Evolutionary conservation across 1,140 invertebrate species (phyloP).

Genomic region (Bombus waltoni): DNA sequence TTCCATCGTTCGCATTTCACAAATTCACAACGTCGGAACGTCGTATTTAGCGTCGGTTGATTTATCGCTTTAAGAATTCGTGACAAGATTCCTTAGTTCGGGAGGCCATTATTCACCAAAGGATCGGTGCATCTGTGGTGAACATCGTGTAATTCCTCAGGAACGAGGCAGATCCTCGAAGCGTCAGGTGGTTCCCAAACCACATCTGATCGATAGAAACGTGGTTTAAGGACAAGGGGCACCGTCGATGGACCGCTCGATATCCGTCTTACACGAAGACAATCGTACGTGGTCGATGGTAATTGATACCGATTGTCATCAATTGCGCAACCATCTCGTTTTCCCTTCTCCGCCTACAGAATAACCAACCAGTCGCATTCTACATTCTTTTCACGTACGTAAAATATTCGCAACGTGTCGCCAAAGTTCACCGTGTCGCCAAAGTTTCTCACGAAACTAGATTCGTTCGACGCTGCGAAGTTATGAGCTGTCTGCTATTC

Average conservation of each 20-base stretch:
- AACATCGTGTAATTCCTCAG: conserved; percentile 67
- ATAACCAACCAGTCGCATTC: conserved; percentile 12
- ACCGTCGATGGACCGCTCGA: conserved; percentile 43
- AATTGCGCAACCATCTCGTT: background rate
- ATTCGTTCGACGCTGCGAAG: conserved; percentile 44
- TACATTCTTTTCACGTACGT: conserved; percentile 54
- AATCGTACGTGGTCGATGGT: conserved; percentile 41
- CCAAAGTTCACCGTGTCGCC: conserved; percentile 28
- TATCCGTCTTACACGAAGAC: conserved; percentile 40
- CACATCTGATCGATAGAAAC: conserved; percentile 61
- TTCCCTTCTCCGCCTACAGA: background rate
- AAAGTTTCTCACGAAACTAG: conserved; percentile 52
- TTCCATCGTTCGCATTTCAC: too few species aligned
- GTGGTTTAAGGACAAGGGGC: conserved; percentile 50
- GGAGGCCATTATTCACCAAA: conserved; percentile 56
- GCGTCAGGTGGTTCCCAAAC: conserved; percentile 64
- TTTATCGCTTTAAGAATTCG: conserved; percentile 57
- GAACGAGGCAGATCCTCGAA: conserved; percentile 60
- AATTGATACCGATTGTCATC: conserved; percentile 53
- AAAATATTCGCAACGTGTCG: conserved; percentile 53
- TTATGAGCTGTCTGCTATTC: conserved; percentile 32
- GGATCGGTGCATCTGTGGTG: conserved; percentile 55
- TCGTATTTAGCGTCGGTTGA: conserved; percentile 17
- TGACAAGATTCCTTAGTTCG: conserved; percentile 41
- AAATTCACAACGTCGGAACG: background rate